Percentiles rank a stretch among this genome's conserved stretches.
These are phyloP conservation scores for Lithophane leautieri DNA, from an alignment of 2,888 invertebrate species.

Conservation along the genomic window DNA sequence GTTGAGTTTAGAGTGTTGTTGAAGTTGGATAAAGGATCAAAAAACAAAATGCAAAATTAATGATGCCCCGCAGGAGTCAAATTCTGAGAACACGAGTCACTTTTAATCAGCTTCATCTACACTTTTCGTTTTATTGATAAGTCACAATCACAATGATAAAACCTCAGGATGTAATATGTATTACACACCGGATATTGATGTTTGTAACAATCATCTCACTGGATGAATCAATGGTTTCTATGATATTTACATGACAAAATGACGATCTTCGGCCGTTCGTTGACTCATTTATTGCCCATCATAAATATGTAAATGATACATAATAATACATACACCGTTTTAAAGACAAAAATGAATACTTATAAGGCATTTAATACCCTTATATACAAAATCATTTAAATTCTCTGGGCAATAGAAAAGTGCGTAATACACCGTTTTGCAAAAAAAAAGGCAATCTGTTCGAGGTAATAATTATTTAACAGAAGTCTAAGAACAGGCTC, in stretches of 20 bases:
- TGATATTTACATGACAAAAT: constrained; percentile 68
- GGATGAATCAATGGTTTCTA: constrained; percentile 71
- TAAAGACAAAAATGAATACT: neutral
- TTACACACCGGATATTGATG: constrained; percentile 69
- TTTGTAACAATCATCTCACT: constrained; percentile 60
- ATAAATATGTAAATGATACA: constrained; percentile 44
- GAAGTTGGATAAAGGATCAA: neutral
- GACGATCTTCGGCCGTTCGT: constrained; percentile 53
- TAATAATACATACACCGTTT: constrained; percentile 18
- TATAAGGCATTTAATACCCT: constrained; percentile 10
- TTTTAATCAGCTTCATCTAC: constrained; percentile 7
- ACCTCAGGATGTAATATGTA: constrained; percentile 39
- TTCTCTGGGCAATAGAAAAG: neutral
- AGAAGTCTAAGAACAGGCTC: too few species aligned
- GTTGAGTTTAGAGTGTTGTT: neutral
- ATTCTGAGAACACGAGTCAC: constrained; percentile 39
- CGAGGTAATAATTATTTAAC: too few species aligned
- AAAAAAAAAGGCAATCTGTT: neutral
- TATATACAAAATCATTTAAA: constrained; percentile 7
- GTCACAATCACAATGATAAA: constrained; percentile 25
- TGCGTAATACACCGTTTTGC: neutral
- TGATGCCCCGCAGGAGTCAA: neutral
- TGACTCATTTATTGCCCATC: constrained; percentile 64
- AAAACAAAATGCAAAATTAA: neutral
- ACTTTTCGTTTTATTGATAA: constrained; percentile 33